Evolutionary conservation across 2,888 invertebrate genomes (phyloP).

Genomic region (Julus scanicus): DNA sequence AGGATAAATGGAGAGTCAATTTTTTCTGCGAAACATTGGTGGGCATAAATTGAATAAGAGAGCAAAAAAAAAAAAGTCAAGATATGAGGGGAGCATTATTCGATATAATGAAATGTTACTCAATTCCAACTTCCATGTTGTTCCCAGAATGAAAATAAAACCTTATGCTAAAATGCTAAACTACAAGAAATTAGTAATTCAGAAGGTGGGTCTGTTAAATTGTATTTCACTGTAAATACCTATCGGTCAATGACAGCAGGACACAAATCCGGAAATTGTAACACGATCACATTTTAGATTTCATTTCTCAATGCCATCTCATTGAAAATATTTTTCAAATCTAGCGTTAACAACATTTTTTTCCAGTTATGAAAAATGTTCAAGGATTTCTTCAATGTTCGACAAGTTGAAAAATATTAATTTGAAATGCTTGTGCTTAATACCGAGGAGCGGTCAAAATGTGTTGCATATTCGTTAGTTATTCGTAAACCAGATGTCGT

Average conservation of each 20-base stretch:
- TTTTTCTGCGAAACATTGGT: conserved; percentile 19
- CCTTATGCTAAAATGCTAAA: neutral
- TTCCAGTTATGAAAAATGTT: no score
- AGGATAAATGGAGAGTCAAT: neutral
- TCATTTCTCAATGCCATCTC: neutral
- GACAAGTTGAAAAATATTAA: no score
- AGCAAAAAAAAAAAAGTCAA: neutral
- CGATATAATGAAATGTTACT: conserved; percentile 14
- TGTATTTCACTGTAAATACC: no score
- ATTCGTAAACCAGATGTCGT: no score
- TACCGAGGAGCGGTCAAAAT: no score
- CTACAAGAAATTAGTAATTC: neutral
- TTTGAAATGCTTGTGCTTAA: no score
- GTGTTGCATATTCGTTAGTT: no score
- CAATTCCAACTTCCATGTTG: neutral
- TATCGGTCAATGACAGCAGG: neutral
- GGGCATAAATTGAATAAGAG: conserved; percentile 2
- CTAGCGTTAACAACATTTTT: no score
- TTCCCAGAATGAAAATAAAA: neutral
- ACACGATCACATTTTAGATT: neutral
- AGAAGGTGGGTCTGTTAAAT: neutral
- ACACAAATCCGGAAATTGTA: neutral
- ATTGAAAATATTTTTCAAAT: no score
- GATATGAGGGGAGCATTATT: neutral
- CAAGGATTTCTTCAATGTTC: no score